Conservation (phyloP, 2,797 vertebrate genomes). For the Anas georgica region DNA sequence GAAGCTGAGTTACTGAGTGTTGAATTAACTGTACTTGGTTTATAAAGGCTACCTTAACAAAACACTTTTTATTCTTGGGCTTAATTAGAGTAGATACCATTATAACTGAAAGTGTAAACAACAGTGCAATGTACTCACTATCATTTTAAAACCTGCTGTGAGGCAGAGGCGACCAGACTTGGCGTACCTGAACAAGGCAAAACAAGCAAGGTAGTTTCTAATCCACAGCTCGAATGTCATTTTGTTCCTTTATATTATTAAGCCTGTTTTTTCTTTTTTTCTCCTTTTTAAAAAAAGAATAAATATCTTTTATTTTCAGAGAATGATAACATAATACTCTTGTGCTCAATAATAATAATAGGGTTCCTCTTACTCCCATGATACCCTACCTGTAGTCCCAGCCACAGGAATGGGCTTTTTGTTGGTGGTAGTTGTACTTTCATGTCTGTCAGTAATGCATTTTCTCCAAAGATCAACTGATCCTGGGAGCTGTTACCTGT, state of each 20-base stretch:
- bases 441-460: neutral
- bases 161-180: neutral
- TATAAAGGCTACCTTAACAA: neutral
- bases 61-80: neutral
- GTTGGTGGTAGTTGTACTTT: neutral
- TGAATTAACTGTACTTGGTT: neutral
- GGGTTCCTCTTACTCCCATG: neutral
- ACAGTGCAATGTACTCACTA: neutral
- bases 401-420: neutral
- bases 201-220: neutral
- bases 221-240: neutral
- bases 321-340: neutral
- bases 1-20: neutral
- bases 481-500: neutral
- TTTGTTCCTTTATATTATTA: neutral
- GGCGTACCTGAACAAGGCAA: neutral
- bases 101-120: constrained; percentile 24
- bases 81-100: constrained; percentile 3
- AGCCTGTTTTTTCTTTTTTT: neutral
- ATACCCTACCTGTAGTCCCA: neutral
- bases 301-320: neutral
- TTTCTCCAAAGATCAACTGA: neutral
- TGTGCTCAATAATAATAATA: neutral
- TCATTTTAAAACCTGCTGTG: neutral
- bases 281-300: neutral